A percentile compares a stretch with the other conserved stretches of the same genome.
phyloP scores from a whole-genome alignment of 2,113 vertebrate species.

The Leptosomus discolor region DNA sequence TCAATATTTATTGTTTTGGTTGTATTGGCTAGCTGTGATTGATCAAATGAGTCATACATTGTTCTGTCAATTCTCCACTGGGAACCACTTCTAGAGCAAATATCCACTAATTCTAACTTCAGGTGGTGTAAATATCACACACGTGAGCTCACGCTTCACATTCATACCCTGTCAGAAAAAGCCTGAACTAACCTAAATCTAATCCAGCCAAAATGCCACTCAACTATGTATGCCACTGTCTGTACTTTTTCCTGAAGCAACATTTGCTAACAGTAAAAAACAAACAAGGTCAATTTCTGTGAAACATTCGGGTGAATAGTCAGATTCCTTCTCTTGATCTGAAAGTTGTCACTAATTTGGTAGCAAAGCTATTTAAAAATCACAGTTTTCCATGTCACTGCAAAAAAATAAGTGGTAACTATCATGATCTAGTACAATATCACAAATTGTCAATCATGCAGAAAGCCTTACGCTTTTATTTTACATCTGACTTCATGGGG shows the following conservation, averaged over 20 bases:
- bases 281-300: neutral
- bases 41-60: neutral
- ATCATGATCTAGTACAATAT: neutral
- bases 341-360: neutral
- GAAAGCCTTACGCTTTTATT: neutral
- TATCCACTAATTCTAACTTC: neutral
- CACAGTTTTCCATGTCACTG: neutral
- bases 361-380: neutral
- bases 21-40: neutral
- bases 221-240: neutral
- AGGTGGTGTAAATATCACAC: neutral
- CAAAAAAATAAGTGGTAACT: neutral
- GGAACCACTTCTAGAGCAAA: neutral
- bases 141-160: neutral
- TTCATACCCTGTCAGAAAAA: neutral
- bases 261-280: neutral
- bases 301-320: neutral
- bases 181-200: neutral
- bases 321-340: neutral
- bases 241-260: neutral
- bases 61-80: neutral
- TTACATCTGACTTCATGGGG: neutral
- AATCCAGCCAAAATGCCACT: neutral
- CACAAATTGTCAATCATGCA: neutral
- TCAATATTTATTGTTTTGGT: slow-evolving; percentile 13